Conservation (phyloP, 2,113 vertebrate genomes). For the Cheirogaleus medius region DNA sequence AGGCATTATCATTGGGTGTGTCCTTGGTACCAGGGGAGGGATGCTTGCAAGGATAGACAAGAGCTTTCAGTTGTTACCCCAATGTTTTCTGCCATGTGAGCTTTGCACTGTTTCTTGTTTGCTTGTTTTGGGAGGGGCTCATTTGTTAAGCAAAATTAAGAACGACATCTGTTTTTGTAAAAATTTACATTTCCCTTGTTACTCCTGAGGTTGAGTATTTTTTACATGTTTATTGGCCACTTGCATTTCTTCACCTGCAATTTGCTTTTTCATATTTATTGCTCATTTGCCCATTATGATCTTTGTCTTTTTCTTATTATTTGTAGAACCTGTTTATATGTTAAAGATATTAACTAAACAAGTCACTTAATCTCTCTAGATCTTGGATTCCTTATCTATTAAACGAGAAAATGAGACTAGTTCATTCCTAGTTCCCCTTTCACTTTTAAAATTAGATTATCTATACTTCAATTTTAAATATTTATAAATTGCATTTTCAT, state of each 20-base stretch:
- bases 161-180: not conserved
- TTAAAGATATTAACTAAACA: not conserved
- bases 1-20: not conserved
- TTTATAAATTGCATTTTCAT: not conserved
- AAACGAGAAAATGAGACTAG: not conserved
- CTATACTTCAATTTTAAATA: not conserved
- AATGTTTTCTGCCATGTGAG: fast-evolving
- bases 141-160: not conserved
- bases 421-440: not conserved
- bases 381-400: not conserved
- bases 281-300: not conserved
- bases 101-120: not conserved
- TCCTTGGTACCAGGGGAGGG: not conserved
- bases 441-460: not conserved
- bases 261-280: not conserved
- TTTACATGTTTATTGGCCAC: not conserved
- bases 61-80: not conserved
- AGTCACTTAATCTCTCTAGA: not conserved
- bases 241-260: not conserved
- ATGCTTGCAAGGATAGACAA: not conserved
- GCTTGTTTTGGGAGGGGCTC: not conserved
- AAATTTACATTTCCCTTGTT: not conserved
- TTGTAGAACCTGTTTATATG: not conserved
- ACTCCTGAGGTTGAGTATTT: not conserved
- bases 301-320: not conserved